phyloP scores from a whole-genome alignment of 2,113 vertebrate species.

The Melanostigma gelatinosum region DNA sequence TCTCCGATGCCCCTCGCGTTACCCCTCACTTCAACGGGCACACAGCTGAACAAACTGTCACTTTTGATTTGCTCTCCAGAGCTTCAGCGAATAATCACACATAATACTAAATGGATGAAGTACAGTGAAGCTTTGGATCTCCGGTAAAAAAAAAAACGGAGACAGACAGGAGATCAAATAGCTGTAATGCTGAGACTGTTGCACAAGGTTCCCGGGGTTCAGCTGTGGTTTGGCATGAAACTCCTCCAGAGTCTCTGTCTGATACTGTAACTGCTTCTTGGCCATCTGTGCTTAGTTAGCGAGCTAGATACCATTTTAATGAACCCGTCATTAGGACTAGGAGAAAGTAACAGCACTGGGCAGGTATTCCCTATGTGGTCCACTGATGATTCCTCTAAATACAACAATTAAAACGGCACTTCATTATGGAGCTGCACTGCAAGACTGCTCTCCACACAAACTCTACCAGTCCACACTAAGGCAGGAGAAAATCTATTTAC shows the following conservation, averaged over 20 bases:
- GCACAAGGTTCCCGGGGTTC: slow-evolving; percentile 47
- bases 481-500: slow-evolving; percentile 11
- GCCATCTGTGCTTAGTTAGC: slow-evolving; percentile 73
- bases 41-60: slow-evolving; percentile 42
- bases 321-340: slow-evolving; percentile 68
- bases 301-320: slow-evolving; percentile 67
- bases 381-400: slow-evolving; percentile 19
- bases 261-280: slow-evolving; percentile 40
- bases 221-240: slow-evolving; percentile 62
- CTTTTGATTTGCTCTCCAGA: slow-evolving; percentile 27
- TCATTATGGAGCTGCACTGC: slow-evolving; percentile 31
- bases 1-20: slow-evolving; percentile 18
- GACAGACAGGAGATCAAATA: slow-evolving; percentile 62
- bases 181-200: slow-evolving; percentile 58
- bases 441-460: slow-evolving; percentile 1
- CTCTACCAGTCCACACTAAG: neutral
- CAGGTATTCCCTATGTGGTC: slow-evolving; percentile 44
- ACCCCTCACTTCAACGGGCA: slow-evolving; percentile 30
- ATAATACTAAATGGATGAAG: slow-evolving; percentile 40
- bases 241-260: slow-evolving; percentile 46
- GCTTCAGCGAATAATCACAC: slow-evolving; percentile 54
- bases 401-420: slow-evolving; percentile 30
- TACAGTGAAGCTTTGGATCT: slow-evolving; percentile 41
- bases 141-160: slow-evolving; percentile 29
- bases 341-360: slow-evolving; percentile 38